A percentile compares a stretch with the other conserved stretches of the same genome.
Conservation (phyloP, 2,113 vertebrate genomes). For the Arothron firmamentum region DNA sequence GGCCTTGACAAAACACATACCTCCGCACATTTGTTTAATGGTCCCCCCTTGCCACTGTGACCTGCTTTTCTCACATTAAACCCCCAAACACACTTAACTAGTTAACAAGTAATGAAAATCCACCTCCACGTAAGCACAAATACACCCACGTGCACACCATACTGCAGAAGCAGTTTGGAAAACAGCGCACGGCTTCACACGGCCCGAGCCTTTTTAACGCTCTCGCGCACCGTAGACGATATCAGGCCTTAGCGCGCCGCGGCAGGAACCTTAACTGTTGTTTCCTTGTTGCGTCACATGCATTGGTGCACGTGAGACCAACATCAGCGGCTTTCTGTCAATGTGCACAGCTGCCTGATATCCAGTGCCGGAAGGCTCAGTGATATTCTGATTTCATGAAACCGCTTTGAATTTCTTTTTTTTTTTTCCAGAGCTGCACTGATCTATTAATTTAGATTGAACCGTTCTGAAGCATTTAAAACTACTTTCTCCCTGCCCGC, state of each 20-base stretch:
- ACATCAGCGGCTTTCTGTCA: not conserved
- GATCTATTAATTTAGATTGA: no score
- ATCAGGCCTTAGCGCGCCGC: no score
- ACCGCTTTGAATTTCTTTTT: no score
- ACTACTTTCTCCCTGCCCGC: not conserved
- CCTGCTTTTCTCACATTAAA: conserved; percentile 42
- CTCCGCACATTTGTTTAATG: conserved; percentile 36
- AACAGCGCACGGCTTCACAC: conserved; percentile 1
- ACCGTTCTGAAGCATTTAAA: no score
- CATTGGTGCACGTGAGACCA: not conserved
- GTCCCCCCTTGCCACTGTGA: conserved; percentile 25
- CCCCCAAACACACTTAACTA: conserved; percentile 33
- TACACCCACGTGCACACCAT: not conserved
- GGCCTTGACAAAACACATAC: conserved; percentile 24
- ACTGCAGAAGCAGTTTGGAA: conserved; percentile 7
- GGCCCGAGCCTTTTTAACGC: conserved; percentile 17
- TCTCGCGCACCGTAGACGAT: not conserved
- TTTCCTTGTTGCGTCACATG: no score
- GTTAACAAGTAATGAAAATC: conserved; percentile 45
- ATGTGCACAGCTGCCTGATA: no score
- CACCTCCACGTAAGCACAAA: conserved; percentile 2
- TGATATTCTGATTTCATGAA: no score
- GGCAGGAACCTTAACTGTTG: no score
- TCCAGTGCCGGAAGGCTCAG: no score
- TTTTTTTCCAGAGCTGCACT: no score